Evolutionary conservation across 2,113 vertebrate genomes (phyloP).

Genomic region (Panurus biarmicus): DNA sequence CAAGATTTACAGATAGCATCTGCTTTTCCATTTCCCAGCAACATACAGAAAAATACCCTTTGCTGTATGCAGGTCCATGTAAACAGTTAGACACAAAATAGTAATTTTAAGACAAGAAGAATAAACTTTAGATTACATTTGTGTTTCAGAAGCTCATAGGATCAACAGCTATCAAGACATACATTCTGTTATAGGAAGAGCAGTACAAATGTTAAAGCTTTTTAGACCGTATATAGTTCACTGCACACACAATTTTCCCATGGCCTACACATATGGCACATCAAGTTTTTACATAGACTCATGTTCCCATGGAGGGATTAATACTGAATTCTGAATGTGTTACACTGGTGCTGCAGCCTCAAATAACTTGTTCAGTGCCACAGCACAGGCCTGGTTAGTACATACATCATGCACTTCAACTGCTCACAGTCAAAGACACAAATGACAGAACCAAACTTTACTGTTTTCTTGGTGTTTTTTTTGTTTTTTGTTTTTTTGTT

Average conservation of each 20-base stretch:
- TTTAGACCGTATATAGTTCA: slow-evolving; percentile 3
- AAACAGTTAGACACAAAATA: neutral
- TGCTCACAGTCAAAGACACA: slow-evolving; percentile 2
- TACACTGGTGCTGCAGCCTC: neutral
- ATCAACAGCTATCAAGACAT: slow-evolving; percentile 32
- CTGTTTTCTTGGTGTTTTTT: neutral
- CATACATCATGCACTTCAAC: neutral
- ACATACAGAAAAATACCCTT: neutral
- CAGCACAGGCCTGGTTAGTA: neutral
- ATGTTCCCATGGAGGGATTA: neutral
- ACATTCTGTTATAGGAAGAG: slow-evolving; percentile 28
- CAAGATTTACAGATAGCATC: neutral
- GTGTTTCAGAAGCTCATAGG: slow-evolving; percentile 11
- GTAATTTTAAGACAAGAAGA: slow-evolving; percentile 28
- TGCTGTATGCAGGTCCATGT: neutral
- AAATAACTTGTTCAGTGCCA: neutral
- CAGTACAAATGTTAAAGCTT: slow-evolving; percentile 57
- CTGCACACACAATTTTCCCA: slow-evolving; percentile 30
- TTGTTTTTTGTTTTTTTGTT: neutral
- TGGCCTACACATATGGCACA: slow-evolving; percentile 14
- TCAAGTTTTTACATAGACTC: slow-evolving; percentile 1
- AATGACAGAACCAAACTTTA: slow-evolving; percentile 3
- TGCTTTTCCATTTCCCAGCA: neutral
- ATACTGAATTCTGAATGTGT: neutral
- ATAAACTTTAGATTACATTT: slow-evolving; percentile 22